phyloP scores from a whole-genome alignment of 2,797 vertebrate species.

The Bradypodion pumilum region DNA sequence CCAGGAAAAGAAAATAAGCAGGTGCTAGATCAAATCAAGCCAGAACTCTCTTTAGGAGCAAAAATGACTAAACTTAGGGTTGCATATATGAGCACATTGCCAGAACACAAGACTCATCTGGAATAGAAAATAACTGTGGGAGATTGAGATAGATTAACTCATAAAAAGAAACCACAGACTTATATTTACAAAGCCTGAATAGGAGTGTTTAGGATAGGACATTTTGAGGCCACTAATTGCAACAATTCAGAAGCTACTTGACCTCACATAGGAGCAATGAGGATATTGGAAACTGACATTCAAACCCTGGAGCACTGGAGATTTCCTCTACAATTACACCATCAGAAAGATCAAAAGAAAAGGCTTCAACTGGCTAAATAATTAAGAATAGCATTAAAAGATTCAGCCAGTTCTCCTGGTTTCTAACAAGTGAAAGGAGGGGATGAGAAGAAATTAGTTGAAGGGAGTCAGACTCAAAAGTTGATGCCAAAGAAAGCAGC shows the following conservation, averaged over 20 bases:
- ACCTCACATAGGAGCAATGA: background rate
- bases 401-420: conserved; percentile 62
- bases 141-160: background rate
- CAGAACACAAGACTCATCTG: background rate
- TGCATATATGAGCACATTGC: background rate
- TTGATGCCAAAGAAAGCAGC: conserved; percentile 66
- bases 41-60: background rate
- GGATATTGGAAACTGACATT: background rate
- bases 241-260: background rate
- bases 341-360: conserved; percentile 39
- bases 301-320: background rate
- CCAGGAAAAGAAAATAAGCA: background rate
- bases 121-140: background rate
- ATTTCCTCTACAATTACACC: conserved; percentile 32
- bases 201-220: background rate
- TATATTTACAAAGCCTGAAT: background rate
- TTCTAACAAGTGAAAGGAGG: conserved; percentile 64
- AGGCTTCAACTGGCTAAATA: conserved; percentile 49
- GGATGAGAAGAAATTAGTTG: conserved; percentile 70
- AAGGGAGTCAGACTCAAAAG: conserved; percentile 64
- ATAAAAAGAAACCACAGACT: background rate
- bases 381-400: conserved; percentile 51
- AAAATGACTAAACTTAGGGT: background rate
- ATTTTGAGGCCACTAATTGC: background rate
- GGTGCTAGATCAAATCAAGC: background rate